Evolutionary conservation across 2,113 vertebrate species (phyloP).

Genomic region (Podarcis muralis): DNA sequence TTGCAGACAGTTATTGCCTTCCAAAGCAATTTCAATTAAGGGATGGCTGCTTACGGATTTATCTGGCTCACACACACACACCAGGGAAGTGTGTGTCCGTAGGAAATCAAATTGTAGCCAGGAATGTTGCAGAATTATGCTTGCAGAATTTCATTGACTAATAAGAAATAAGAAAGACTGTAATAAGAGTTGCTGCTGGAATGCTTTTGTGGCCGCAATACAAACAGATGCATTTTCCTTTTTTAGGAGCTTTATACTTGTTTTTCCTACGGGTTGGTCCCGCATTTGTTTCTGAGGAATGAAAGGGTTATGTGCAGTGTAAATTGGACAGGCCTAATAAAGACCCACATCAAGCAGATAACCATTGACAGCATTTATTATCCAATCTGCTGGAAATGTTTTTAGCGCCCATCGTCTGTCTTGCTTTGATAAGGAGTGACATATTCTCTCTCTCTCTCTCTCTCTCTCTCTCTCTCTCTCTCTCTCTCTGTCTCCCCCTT

Average conservation of each 20-base stretch:
- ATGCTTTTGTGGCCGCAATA: background rate
- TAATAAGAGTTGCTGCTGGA: background rate
- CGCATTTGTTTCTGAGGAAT: background rate
- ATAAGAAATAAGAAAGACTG: background rate
- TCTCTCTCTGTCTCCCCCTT: too few species aligned
- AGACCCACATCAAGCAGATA: background rate
- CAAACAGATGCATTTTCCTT: background rate
- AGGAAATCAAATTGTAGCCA: background rate
- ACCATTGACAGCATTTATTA: conserved; percentile 23
- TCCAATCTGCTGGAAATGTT: conserved; percentile 17
- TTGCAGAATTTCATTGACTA: background rate
- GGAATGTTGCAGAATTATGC: background rate
- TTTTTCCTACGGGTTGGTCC: background rate
- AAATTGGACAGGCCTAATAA: conserved; percentile 19
- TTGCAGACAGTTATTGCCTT: too few species aligned
- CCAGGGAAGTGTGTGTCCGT: background rate
- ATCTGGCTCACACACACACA: too few species aligned
- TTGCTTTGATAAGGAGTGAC: conserved; percentile 46
- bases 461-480: background rate
- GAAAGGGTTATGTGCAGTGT: background rate
- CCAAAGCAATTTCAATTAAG: too few species aligned
- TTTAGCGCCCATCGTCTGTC: conserved; percentile 17
- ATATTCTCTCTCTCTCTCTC: background rate
- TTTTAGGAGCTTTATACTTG: background rate
- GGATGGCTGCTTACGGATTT: too few species aligned